Percentiles rank a stretch among this genome's conserved stretches.
Conservation (phyloP, 2,888 invertebrate genomes). For the Agapostemon virescens region DNA sequence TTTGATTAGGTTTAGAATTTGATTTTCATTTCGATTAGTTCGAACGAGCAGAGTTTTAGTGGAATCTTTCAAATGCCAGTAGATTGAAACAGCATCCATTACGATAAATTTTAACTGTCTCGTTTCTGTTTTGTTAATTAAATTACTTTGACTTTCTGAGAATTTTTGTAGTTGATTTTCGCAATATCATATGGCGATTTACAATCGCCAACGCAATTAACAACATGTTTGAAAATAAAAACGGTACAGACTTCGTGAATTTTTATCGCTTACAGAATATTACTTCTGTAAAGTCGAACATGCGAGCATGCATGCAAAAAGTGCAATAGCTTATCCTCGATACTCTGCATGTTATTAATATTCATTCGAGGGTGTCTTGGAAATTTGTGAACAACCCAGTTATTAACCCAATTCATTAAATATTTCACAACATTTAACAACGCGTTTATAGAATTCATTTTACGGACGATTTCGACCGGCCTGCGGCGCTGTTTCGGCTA, state of each 20-base stretch:
- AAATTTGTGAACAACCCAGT: neutral
- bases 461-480: neutral
- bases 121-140: neutral
- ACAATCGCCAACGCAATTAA: neutral
- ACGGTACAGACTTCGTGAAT: neutral
- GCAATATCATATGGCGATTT: neutral
- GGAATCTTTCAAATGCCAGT: neutral
- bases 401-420: neutral
- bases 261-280: neutral
- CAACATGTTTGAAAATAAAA: neutral
- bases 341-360: neutral
- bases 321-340: neutral
- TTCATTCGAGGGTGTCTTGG: neutral
- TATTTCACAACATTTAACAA: neutral
- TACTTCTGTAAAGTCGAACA: neutral
- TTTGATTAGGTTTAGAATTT: no score
- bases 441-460: constrained; percentile 4
- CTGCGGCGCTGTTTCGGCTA: neutral
- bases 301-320: neutral
- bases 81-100: neutral
- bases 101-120: neutral
- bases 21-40: neutral
- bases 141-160: neutral
- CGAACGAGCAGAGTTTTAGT: neutral
- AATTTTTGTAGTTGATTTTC: neutral